Percentiles rank a stretch among this genome's conserved stretches.
These are phyloP conservation scores for Andrena cerasifolii DNA, from an alignment of 1,140 invertebrate species.

Conservation along the genomic window DNA sequence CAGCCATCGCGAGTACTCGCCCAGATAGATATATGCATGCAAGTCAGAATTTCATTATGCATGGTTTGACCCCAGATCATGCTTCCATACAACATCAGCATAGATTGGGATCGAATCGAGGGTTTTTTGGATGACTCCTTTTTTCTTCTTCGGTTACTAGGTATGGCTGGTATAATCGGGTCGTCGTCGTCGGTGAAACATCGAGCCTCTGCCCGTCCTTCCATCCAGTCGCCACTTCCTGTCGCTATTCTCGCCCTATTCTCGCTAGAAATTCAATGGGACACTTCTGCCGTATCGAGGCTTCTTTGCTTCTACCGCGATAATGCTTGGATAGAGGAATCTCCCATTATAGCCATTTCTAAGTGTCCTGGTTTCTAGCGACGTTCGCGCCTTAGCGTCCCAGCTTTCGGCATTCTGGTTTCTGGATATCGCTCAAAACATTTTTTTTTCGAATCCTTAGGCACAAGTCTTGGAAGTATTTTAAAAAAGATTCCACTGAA, in stretches of 20 bases:
- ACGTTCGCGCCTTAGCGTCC: not conserved
- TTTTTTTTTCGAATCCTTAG: no score
- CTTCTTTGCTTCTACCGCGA: no score
- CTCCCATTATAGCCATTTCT: no score
- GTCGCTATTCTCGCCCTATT: not conserved
- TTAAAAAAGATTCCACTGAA: no score
- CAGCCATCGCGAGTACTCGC: not conserved
- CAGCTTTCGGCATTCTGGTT: not conserved
- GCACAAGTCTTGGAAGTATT: no score
- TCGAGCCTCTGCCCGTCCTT: constrained; percentile 18
- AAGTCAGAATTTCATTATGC: constrained; percentile 73
- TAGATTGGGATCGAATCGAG: constrained; percentile 70
- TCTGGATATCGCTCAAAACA: not conserved
- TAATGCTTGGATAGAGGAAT: no score
- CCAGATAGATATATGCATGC: constrained; percentile 58
- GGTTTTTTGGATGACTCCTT: constrained; percentile 65
- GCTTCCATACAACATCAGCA: constrained; percentile 67
- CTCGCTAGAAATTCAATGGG: no score
- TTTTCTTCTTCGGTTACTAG: constrained; percentile 36
- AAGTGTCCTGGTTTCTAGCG: not conserved
- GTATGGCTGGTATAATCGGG: constrained; percentile 55
- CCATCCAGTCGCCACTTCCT: constrained; percentile 11
- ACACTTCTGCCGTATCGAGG: no score
- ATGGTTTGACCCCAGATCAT: constrained; percentile 71
- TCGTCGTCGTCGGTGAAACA: constrained; percentile 44